These are phyloP conservation scores for Anabacerthia variegaticeps DNA, from an alignment of 2,797 vertebrate species.

Conservation along the genomic window DNA sequence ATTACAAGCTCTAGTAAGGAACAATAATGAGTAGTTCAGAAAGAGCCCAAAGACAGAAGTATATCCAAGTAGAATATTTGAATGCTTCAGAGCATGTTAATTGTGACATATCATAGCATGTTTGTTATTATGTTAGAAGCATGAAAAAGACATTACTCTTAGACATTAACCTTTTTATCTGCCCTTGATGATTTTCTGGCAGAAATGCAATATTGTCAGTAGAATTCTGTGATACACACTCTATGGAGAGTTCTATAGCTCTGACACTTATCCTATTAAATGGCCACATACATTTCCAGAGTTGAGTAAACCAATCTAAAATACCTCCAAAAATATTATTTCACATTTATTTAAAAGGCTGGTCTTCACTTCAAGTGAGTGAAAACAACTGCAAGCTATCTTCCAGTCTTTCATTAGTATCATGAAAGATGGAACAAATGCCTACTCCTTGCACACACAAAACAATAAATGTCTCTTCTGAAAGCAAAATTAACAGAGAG, in stretches of 20 bases:
- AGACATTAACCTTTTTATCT: neutral
- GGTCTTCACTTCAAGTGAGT: neutral
- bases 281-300: neutral
- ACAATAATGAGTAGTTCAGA: neutral
- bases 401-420: neutral
- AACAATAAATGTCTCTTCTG: neutral
- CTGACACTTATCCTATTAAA: neutral
- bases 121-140: neutral
- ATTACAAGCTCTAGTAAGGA: neutral
- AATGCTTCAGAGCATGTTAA: neutral
- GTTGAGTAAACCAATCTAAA: neutral
- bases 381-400: neutral
- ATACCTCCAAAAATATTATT: neutral
- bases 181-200: neutral
- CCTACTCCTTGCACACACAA: neutral
- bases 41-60: neutral
- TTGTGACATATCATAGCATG: neutral
- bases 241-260: neutral
- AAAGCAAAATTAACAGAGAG: neutral
- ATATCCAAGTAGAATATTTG: neutral
- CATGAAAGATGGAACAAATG: neutral
- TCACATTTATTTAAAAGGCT: neutral
- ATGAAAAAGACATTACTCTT: neutral
- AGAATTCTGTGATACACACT: neutral
- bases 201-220: neutral